Percentiles rank a stretch among this genome's conserved stretches.
Evolutionary conservation across 2,113 vertebrate genomes (phyloP).

Genomic region (Odocoileus virginianus): DNA sequence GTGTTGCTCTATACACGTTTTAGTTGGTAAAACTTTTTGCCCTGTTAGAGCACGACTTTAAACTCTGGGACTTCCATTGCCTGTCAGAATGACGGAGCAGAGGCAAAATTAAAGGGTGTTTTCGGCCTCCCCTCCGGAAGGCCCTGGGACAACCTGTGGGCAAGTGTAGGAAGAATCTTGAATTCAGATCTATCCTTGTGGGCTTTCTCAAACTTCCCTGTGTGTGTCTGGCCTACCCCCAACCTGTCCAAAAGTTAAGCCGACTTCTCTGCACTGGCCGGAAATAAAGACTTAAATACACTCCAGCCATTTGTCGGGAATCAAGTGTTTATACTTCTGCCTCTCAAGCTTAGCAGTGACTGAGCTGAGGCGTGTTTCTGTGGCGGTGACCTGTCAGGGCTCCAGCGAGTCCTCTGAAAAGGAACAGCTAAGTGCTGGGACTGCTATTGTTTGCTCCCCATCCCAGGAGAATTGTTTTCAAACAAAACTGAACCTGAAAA

Average conservation of each 20-base stretch:
- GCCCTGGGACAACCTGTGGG: neutral
- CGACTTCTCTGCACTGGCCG: neutral
- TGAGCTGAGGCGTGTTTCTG: neutral
- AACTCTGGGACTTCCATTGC: neutral
- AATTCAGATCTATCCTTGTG: neutral
- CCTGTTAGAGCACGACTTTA: neutral
- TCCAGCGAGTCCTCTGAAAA: neutral
- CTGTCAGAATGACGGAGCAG: neutral
- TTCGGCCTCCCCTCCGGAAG: neutral
- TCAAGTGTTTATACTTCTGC: neutral
- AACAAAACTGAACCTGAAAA: conserved; percentile 24
- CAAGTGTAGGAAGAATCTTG: neutral
- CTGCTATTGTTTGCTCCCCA: neutral
- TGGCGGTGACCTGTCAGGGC: neutral
- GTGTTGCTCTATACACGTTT: neutral
- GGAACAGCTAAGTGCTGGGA: neutral
- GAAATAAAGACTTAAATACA: neutral
- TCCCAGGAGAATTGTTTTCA: neutral
- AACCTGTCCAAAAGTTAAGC: neutral
- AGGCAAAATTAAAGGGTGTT: neutral
- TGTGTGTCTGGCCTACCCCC: neutral
- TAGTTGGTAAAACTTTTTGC: neutral
- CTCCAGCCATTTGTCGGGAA: neutral
- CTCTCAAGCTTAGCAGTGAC: neutral
- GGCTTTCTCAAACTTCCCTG: neutral